Evolutionary conservation across 2,888 invertebrate species (phyloP).

Genomic region (Ecdyonurus torrentis): DNA sequence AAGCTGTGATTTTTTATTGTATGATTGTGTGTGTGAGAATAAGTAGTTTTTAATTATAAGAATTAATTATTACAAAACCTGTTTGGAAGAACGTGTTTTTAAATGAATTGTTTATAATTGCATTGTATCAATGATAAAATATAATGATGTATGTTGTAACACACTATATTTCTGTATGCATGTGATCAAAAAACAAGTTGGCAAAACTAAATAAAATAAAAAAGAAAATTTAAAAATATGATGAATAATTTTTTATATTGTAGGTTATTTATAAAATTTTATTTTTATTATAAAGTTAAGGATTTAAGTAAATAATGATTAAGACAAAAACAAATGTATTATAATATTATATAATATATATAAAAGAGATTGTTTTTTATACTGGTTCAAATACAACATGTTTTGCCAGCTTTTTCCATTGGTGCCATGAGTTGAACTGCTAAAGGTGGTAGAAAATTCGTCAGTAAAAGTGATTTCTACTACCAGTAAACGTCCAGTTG

Average conservation of each 20-base stretch:
- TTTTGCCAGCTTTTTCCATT: neutral
- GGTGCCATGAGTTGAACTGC: neutral
- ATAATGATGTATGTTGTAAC: conserved; percentile 2
- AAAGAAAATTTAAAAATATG: no score
- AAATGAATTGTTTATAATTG: neutral
- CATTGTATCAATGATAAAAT: conserved; percentile 9
- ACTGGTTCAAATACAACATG: no score
- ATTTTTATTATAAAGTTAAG: no score
- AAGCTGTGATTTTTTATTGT: neutral
- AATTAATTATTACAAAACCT: neutral
- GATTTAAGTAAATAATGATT: neutral
- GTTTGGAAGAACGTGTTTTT: neutral
- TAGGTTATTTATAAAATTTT: neutral
- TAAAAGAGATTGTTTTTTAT: no score
- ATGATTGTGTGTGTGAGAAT: neutral
- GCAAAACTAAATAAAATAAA: neutral
- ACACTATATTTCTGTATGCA: neutral
- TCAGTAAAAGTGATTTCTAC: neutral
- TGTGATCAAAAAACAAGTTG: neutral
- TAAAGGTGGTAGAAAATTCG: neutral
- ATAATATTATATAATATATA: neutral
- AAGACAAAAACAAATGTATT: neutral
- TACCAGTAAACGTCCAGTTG: neutral
- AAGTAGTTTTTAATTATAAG: neutral
- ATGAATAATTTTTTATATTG: no score